Evolutionary conservation across 2,888 invertebrate species (phyloP), one percentile per base, ranked within the genome.

Genomic region (Leptodirus hochenwartii): DNA sequence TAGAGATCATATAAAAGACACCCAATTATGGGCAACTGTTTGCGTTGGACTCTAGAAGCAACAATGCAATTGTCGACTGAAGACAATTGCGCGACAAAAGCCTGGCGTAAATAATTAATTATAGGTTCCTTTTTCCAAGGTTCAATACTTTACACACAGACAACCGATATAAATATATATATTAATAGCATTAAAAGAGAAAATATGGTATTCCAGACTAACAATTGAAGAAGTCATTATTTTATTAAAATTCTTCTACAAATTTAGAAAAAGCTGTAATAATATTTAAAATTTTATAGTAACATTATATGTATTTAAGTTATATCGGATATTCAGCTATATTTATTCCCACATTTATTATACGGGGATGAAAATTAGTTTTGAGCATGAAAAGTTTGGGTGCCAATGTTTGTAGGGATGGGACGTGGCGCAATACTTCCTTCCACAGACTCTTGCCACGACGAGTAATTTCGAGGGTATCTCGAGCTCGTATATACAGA

Each of bases 381-480:
- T 50, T 48, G 50, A 47, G 46, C 41, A 35, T 39, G 37, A 28
- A 37, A 41, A 35, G 34, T 36, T 42, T 42, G 41, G 34, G 37
- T 36, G 37, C 33, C 35, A 30, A 36, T 39, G 36, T 37, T 27
- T 40, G n/a, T n/a, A 39, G 41, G 41, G 41, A 42, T 43, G 43
- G 46, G 44, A 43, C 42, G 42, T 39, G 41, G 41, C 46, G 43
- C 46, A 46, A 49, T 46, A 46, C 46, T 48, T 45, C 45, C 47
- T 50, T 49, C 47, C 47, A 46, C 43, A 41, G 41, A 42, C 28
- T 13, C 11, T 22, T 14, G 10, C 16, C 42, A 43, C 44, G 44
- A 42, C 41, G 41, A 43, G 47, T 46, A 48, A 49, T 49, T 48
- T 49, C 46, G n/a, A n/a, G n/a, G n/a, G n/a, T n/a, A n/a, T n/a